Conservation (phyloP, 2,888 invertebrate species). For the Cantharis nigra region DNA sequence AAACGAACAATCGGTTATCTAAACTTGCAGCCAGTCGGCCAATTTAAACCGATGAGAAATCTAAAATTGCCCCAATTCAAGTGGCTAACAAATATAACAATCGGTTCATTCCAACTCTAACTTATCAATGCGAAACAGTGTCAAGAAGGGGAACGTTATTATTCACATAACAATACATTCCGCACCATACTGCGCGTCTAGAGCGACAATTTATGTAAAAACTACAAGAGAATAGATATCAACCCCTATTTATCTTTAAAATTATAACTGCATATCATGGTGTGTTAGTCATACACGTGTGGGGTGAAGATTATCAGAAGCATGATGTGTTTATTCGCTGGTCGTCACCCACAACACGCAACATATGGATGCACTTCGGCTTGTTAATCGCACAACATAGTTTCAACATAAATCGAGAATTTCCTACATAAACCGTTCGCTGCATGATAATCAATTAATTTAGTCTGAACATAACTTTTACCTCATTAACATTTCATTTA, state of each 20-base stretch:
- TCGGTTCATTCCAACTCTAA: constrained; percentile 28
- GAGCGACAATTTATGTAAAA: constrained; percentile 32
- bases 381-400: constrained; percentile 13
- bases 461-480: neutral
- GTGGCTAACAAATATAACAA: constrained; percentile 30
- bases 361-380: constrained; percentile 37
- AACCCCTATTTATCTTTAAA: constrained; percentile 52
- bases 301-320: constrained; percentile 43
- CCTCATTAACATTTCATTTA: neutral
- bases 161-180: constrained; percentile 35
- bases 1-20: constrained; percentile 21
- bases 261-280: constrained; percentile 52
- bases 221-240: constrained; percentile 47
- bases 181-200: constrained; percentile 29
- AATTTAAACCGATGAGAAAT: constrained; percentile 25
- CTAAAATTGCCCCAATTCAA: constrained; percentile 29
- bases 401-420: constrained; percentile 12
- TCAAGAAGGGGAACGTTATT: constrained; percentile 31
- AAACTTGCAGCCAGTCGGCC: constrained; percentile 14
- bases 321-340: constrained; percentile 47
- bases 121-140: constrained; percentile 36
- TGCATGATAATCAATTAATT: neutral
- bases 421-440: neutral
- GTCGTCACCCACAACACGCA: constrained; percentile 41
- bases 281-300: constrained; percentile 54